Evolutionary conservation across 2,113 vertebrate genomes (phyloP).

Genomic region (Cisticola juncidis): DNA sequence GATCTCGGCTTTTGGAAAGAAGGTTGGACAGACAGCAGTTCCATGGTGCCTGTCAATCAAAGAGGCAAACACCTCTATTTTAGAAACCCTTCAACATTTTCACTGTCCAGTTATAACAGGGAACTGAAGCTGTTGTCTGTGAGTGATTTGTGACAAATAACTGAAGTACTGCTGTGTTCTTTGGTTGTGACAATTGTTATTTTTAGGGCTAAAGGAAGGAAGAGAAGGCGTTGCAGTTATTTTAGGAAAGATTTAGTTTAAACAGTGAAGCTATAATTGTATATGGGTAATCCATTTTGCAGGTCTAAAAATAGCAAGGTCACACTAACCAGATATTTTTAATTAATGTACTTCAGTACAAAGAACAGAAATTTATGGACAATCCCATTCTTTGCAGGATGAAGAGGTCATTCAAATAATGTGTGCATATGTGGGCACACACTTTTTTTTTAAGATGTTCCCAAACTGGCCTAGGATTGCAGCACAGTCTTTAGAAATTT

Average conservation of each 20-base stretch:
- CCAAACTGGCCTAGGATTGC: background rate
- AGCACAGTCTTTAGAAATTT: background rate
- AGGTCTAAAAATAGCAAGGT: background rate
- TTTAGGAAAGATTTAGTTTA: background rate
- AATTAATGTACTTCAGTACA: background rate
- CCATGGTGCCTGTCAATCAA: background rate
- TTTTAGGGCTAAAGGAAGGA: slow-evolving; percentile 27
- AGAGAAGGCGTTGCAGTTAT: background rate
- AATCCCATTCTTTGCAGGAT: background rate
- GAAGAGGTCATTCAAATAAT: background rate
- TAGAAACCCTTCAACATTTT: background rate
- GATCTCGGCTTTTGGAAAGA: background rate
- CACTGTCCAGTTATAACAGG: slow-evolving; percentile 1
- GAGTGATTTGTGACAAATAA: slow-evolving; percentile 33
- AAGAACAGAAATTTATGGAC: background rate
- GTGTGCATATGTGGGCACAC: accelerated
- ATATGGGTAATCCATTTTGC: background rate
- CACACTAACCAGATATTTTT: background rate
- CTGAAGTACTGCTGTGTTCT: background rate
- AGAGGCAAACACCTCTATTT: slow-evolving; percentile 13
- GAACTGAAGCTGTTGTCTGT: background rate
- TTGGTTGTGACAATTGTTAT: slow-evolving; percentile 24
- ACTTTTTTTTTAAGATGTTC: background rate
- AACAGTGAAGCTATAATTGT: background rate
- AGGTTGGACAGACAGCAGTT: background rate